Base-by-base conservation (phyloP, 2,888 invertebrate genomes). In the Eupithecia pulchellata region DNA sequence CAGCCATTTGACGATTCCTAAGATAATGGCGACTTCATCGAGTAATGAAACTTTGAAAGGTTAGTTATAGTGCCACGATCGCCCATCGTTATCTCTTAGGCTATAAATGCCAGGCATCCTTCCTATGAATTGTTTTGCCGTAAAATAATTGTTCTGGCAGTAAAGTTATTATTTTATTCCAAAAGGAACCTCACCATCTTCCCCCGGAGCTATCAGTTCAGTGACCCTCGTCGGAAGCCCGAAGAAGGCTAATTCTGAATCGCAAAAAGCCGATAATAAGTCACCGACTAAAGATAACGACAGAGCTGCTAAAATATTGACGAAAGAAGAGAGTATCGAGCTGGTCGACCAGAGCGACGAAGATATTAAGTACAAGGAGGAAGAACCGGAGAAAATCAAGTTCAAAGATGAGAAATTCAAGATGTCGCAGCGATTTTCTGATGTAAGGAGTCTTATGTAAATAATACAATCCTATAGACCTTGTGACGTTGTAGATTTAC, bases 41-140 rank as follows among this genome's bases (percentile, higher is more conserved):
- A 97, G 97, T 85, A 96, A 96, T 66, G 97, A 97, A 84, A 97
- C 97, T 1, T 88, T 97, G 27, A 97, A 97, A 89, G 97, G 97
- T 96, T 91, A 84, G 71, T 20, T 64, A 9, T 52, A 0, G 1
- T 42, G n/a, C 9, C 20, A 17, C 9, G 27, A 14, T 6, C 57
- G 1, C 17, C 3, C 57, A 27, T 17, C 11, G 29, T 27, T 17
- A 27, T 20, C 29, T 20, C 29, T 29, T 27, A n/a, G n/a, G n/a
- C n/a, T n/a, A n/a, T n/a, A n/a, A n/a, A n/a, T n/a, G n/a, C n/a
- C n/a, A n/a, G n/a, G n/a, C n/a, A n/a, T n/a, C n/a, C n/a, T 3
- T 9, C 47, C 20, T 11, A 20, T 20, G 4, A 52, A 52, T 25
- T 25, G 11, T 25, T 25, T 4, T 52, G 11, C 25, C 20, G 25